These are phyloP conservation scores for Solenodon paradoxus DNA, from an alignment of 2,113 vertebrate species.

Conservation along the genomic window DNA sequence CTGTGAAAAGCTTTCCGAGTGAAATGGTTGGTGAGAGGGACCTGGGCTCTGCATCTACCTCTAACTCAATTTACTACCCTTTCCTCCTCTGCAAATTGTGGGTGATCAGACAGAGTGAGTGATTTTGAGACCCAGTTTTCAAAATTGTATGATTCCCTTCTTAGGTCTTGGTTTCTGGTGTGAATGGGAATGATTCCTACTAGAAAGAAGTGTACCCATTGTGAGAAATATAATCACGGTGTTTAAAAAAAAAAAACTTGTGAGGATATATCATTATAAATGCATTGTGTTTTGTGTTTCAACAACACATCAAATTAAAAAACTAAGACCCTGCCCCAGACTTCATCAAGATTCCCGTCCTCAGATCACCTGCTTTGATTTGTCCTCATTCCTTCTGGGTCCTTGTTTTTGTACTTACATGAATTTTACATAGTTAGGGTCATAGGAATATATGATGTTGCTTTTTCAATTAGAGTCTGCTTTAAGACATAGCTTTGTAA, in stretches of 20 bases:
- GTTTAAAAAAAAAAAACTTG: neutral
- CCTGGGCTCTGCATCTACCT: neutral
- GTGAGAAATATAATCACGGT: slow-evolving; percentile 24
- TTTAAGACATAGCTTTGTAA: neutral
- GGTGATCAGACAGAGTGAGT: neutral
- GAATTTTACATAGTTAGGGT: slow-evolving; percentile 17
- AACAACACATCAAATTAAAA: neutral
- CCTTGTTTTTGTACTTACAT: neutral
- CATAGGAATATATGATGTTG: neutral
- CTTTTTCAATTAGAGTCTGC: slow-evolving; percentile 1
- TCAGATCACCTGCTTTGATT: neutral
- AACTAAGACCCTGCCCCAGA: neutral
- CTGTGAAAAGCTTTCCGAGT: slow-evolving; percentile 10
- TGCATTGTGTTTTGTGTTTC: slow-evolving; percentile 27
- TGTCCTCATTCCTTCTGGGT: slow-evolving; percentile 21
- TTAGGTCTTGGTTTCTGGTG: neutral
- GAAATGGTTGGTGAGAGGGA: neutral
- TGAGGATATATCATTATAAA: neutral
- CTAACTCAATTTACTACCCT: neutral
- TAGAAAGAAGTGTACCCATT: neutral
- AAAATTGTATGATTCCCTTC: neutral
- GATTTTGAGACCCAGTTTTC: slow-evolving; percentile 42
- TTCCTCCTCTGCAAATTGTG: slow-evolving; percentile 28
- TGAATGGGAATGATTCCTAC: slow-evolving; percentile 44
- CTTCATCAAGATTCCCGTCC: neutral